Conservation (phyloP, 92 coral and sea anemone genomes). For the Metridium senile region DNA sequence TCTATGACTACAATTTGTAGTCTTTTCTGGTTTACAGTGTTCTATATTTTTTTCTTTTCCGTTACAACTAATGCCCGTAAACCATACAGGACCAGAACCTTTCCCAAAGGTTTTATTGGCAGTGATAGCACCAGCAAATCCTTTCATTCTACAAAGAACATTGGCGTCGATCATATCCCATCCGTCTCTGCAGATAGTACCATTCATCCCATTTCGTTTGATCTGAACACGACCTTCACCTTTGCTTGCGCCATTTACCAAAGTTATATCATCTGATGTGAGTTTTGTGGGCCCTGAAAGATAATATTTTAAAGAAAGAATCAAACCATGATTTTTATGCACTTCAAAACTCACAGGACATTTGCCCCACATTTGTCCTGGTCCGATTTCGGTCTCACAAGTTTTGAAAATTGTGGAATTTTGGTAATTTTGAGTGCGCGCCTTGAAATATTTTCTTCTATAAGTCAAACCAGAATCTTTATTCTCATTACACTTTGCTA, state of each 20-base stretch:
- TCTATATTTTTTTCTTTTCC: neutral
- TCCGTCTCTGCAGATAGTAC: conserved; percentile 11
- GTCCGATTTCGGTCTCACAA: too few species aligned
- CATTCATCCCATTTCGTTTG: neutral
- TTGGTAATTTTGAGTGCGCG: too few species aligned
- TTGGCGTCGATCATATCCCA: conserved; percentile 20
- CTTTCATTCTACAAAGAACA: conserved; percentile 11
- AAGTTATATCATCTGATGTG: neutral
- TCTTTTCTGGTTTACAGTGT: neutral
- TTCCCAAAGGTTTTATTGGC: conserved; percentile 14
- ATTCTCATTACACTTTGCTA: too few species aligned
- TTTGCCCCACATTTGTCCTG: too few species aligned
- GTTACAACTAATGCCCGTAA: neutral
- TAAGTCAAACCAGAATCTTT: too few species aligned
- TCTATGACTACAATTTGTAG: conserved; percentile 3
- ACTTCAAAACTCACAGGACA: too few species aligned
- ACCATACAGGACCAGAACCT: conserved; percentile 26
- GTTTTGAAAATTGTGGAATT: too few species aligned
- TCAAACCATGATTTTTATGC: too few species aligned
- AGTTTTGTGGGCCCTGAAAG: neutral
- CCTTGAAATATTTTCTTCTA: too few species aligned
- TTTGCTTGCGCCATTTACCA: conserved; percentile 8
- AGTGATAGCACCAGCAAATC: conserved; percentile 9
- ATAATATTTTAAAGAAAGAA: neutral
- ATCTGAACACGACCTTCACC: conserved; percentile 16